Percentiles rank a stretch among this genome's conserved stretches.
Evolutionary conservation across 1,140 invertebrate species (phyloP).

Genomic region (Drosophila novamexicana): DNA sequence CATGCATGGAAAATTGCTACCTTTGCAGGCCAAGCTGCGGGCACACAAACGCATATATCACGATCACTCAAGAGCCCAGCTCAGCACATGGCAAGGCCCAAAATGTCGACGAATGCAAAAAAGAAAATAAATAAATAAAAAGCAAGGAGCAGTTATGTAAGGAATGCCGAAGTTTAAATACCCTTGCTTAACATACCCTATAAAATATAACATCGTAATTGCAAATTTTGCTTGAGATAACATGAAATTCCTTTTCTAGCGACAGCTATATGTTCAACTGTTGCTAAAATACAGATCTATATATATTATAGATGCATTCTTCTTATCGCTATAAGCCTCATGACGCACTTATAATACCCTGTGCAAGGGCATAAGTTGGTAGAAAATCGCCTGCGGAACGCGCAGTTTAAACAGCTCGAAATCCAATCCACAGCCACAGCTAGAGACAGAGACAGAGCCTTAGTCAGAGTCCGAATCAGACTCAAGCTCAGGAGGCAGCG

Average conservation of each 20-base stretch:
- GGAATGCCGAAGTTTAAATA: not conserved
- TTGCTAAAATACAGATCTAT: no score
- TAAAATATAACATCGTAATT: no score
- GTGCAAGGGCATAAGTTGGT: not conserved
- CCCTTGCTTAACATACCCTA: not conserved
- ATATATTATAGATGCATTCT: no score
- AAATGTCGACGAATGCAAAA: slow-evolving; percentile 67
- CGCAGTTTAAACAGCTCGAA: slow-evolving; percentile 69
- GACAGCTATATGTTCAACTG: no score
- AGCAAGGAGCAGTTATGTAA: slow-evolving; percentile 15
- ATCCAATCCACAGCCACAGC: slow-evolving; percentile 66
- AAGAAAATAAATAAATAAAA: slow-evolving; percentile 39
- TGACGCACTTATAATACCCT: not conserved
- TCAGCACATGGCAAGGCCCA: slow-evolving; percentile 70
- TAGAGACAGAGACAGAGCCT: slow-evolving; percentile 16
- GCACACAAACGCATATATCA: slow-evolving; percentile 66
- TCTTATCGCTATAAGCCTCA: no score
- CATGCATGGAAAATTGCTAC: slow-evolving; percentile 82
- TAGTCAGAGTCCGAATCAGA: slow-evolving; percentile 21
- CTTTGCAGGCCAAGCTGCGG: slow-evolving; percentile 67
- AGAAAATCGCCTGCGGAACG: slow-evolving; percentile 63
- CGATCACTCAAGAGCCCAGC: slow-evolving; percentile 73
- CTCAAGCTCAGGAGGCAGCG: slow-evolving; percentile 16
- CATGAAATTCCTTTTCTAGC: no score
- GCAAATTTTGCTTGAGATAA: no score